Evolutionary conservation across 2,113 vertebrate genomes (phyloP).

Genomic region (Shinisaurus crocodilurus): DNA sequence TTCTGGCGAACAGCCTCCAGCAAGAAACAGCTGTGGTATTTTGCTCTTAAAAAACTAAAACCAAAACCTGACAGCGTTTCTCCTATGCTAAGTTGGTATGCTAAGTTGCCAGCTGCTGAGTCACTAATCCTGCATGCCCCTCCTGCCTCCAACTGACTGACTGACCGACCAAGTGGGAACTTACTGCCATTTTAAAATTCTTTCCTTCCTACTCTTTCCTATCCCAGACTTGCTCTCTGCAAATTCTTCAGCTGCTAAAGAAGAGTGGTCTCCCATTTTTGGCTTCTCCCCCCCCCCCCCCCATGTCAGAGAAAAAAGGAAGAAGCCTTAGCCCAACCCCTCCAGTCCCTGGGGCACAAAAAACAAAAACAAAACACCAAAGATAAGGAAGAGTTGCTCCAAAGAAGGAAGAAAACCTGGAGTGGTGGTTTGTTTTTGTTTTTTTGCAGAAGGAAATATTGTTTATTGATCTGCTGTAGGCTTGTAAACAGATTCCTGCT

Average conservation of each 20-base stretch:
- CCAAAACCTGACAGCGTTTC: neutral
- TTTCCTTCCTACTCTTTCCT: neutral
- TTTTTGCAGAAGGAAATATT: neutral
- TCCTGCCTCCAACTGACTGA: neutral
- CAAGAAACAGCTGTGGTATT: neutral
- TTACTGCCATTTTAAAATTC: neutral
- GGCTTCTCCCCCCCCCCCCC: neutral
- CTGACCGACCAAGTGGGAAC: neutral
- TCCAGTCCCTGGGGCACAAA: neutral
- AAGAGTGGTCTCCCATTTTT: neutral
- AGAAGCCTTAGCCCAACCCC: neutral
- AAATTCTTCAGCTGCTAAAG: neutral
- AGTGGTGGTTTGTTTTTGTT: neutral
- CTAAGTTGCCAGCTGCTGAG: neutral
- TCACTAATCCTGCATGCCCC: neutral
- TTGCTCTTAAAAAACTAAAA: neutral
- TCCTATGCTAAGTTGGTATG: neutral
- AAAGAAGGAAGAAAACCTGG: neutral
- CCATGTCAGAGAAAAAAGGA: neutral
- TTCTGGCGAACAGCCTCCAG: neutral
- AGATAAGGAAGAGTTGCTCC: neutral
- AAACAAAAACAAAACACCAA: too few species aligned
- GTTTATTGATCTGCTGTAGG: neutral
- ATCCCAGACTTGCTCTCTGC: neutral
- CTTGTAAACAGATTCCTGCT: neutral